Evolutionary conservation across 2,888 invertebrate species (phyloP).

Genomic region (Melanotus villosus): DNA sequence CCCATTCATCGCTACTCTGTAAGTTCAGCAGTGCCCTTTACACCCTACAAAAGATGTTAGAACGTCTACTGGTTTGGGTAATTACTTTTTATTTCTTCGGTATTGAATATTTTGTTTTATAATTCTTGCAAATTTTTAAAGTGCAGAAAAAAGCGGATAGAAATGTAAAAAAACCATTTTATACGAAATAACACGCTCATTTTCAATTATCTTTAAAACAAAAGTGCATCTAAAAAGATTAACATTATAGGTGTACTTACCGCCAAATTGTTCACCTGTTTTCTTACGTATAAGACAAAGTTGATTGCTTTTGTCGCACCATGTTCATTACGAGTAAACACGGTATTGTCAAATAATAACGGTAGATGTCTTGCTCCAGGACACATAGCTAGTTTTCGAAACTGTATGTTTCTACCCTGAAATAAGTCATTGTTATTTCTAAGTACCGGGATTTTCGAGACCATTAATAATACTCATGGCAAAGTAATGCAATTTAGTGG

Average conservation of each 20-base stretch:
- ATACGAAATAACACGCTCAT: no score
- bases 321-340: conserved; percentile 42
- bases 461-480: conserved; percentile 63
- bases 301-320: conserved; percentile 36
- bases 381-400: conserved; percentile 56
- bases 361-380: conserved; percentile 50
- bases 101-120: no score
- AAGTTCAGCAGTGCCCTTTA: no score
- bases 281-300: conserved; percentile 28
- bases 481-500: conserved; percentile 57
- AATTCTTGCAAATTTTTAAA: no score
- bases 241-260: conserved; percentile 24
- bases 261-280: not conserved
- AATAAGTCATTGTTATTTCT: conserved; percentile 60
- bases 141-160: no score
- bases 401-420: conserved; percentile 50
- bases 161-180: no score
- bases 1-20: no score
- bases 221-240: no score
- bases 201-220: no score
- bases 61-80: no score
- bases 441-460: conserved; percentile 57
- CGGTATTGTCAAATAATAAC: conserved; percentile 48
- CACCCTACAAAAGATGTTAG: no score
- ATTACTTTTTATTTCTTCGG: no score